Percentiles rank a stretch among this genome's conserved stretches.
These are phyloP conservation scores for Alviniconcha marisindica DNA, from an alignment of 1,140 invertebrate species.

Conservation along the genomic window DNA sequence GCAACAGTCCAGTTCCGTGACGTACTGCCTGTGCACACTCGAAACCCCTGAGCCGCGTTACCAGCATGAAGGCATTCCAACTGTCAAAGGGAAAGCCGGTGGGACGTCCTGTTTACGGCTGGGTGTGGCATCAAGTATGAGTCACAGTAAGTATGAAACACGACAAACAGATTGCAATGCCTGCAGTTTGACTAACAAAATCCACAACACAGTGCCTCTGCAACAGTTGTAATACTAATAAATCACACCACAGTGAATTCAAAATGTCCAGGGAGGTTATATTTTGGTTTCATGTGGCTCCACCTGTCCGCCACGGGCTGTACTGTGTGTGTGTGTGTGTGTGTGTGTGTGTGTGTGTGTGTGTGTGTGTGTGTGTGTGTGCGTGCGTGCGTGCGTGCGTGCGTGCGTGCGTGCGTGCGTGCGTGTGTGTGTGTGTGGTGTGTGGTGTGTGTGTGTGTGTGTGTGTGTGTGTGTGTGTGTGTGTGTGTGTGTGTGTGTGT, in stretches of 20 bases:
- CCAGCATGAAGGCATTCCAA: no score
- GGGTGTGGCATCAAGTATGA: no score
- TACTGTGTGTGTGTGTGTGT: background rate
- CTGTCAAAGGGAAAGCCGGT: no score
- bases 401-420: background rate
- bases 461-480: background rate
- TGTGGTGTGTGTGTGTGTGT: background rate
- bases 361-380: constrained; percentile 2
- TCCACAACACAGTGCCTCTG: no score
- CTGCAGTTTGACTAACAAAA: no score
- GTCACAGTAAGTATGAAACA: no score
- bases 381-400: background rate
- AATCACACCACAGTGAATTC: background rate
- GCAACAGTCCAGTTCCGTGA: no score
- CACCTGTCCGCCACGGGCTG: background rate
- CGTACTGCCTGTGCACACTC: no score
- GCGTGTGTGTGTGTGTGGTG: background rate
- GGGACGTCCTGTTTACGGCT: no score
- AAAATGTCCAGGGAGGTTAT: background rate
- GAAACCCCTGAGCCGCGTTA: no score
- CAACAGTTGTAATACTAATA: no score
- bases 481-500: background rate
- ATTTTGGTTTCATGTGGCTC: background rate
- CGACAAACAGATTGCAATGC: no score
- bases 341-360: background rate